Percentiles rank a stretch among this genome's conserved stretches.
phyloP scores from a whole-genome alignment of 2,888 invertebrate genomes.

The Morpho achilles region DNA sequence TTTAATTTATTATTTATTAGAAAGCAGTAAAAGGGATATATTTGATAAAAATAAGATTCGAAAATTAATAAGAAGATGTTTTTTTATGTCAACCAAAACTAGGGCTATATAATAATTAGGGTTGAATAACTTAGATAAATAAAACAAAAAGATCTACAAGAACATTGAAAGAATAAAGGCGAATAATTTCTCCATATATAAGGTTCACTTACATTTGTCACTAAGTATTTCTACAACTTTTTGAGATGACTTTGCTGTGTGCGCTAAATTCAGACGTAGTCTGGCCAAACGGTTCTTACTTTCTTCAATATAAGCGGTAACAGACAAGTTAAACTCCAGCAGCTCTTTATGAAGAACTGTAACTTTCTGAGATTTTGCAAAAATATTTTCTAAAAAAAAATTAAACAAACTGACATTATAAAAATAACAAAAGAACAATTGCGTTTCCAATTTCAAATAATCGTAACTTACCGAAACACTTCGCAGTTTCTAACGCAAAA shows the following conservation, averaged over 20 bases:
- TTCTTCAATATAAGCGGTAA: constrained; percentile 65
- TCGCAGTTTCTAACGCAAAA: constrained; percentile 57
- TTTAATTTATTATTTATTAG: no score
- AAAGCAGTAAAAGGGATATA: no score
- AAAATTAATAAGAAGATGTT: no score
- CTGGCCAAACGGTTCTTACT: constrained; percentile 54
- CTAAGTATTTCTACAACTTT: constrained; percentile 60
- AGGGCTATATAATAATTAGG: no score
- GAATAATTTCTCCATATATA: not conserved
- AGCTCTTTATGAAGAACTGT: constrained; percentile 57
- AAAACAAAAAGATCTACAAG: no score
- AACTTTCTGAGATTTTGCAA: constrained; percentile 52
- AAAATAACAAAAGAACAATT: constrained; percentile 41
- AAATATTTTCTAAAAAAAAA: constrained; percentile 56
- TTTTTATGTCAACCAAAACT: no score
- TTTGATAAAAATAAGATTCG: no score
- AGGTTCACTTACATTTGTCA: constrained; percentile 49
- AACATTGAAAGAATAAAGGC: no score
- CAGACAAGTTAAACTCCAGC: constrained; percentile 66
- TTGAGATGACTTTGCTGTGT: constrained; percentile 54
- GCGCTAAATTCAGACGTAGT: constrained; percentile 52
- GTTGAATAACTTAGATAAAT: no score
- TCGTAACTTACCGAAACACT: constrained; percentile 70
- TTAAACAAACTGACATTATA: not conserved
- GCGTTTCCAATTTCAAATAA: constrained; percentile 58